A percentile compares a stretch with the other conserved stretches of the same genome.
These are phyloP conservation scores for Caenorhabditis sp. DNA, from an alignment of 2,888 invertebrate species.

Conservation along the genomic window DNA sequence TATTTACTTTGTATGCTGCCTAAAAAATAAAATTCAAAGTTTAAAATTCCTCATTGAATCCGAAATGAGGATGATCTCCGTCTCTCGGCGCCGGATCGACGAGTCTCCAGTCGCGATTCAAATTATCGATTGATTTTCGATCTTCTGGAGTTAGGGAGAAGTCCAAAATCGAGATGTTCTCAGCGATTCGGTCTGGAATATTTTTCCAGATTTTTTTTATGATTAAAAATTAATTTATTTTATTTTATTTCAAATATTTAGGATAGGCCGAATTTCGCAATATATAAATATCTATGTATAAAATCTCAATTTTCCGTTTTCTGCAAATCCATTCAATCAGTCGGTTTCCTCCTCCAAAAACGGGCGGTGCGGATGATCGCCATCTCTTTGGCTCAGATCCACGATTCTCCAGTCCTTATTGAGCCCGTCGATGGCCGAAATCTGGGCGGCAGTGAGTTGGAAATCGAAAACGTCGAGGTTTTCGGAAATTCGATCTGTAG, in stretches of 20 bases:
- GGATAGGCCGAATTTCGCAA: no score
- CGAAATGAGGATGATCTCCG: constrained; percentile 71
- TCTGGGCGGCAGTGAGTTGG: constrained; percentile 80
- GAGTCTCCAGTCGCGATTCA: constrained; percentile 70
- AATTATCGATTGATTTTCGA: constrained; percentile 73
- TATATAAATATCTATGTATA: no score
- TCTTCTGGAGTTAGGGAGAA: constrained; percentile 82
- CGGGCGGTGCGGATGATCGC: constrained; percentile 72
- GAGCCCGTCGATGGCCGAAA: constrained; percentile 73
- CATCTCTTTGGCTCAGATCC: constrained; percentile 69
- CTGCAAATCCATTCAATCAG: no score
- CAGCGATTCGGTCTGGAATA: constrained; percentile 69
- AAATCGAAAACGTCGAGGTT: constrained; percentile 84
- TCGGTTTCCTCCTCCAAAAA: constrained; percentile 69
- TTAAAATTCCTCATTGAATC: constrained; percentile 69
- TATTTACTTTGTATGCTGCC: no score
- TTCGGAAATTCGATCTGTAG: constrained; percentile 74
- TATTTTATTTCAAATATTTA: no score
- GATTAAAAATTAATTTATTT: no score
- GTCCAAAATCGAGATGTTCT: constrained; percentile 83
- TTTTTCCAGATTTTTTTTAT: not conserved
- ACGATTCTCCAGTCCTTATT: constrained; percentile 73
- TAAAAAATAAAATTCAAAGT: not conserved
- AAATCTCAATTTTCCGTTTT: no score
- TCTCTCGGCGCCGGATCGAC: constrained; percentile 68